Evolutionary conservation across 2,113 vertebrate species (phyloP), one percentile per base, ranked within the genome.

Genomic region (Ophiodon elongatus): DNA sequence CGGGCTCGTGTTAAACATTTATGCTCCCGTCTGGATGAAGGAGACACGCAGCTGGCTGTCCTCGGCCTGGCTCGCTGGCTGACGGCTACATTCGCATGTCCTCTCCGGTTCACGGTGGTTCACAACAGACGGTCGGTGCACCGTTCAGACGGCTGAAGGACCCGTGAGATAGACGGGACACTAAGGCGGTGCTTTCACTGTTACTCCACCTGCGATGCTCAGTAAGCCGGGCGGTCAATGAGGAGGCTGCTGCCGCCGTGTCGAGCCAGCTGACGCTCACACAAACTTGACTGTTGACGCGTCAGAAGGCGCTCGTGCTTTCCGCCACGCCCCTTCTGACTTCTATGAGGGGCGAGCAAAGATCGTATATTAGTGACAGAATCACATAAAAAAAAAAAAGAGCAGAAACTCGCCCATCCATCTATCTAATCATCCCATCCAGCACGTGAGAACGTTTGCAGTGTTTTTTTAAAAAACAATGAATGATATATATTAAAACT

Each of bases 61-160:
- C 60, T 33, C 80, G 91, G 91, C 89, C 88, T 73, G 80, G 57
- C 80, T 82, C 73, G 63, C 72, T n/a, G 29, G 83, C 87, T 85
- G 64, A 41, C 64, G 8, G 75, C 90, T 94, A 90, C 78, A 75
- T 80, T 76, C 29, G 84, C 84, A 92, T 93, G 8, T 70, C 74
- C 39, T 80, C 73, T 73, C 82, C 76, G 47, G 66, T 56, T 57
- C 6, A 6, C 57, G 4, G 25, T 37, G 67, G 7, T 77, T 65
- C 59, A 57, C 37, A 69, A 27, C 23, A 29, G 67, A 63, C 74
- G 13, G 39, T 8, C 4, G 25, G 5, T 6, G 25, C 29, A 21
- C 35, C 3, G 60, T 33, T 45, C 19, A 27, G 2, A 62, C 5
- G 21, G 0, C 9, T 17, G 37, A 39, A 39, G 8, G 37, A 39